Evolutionary conservation across 2,797 vertebrate genomes (phyloP), one percentile per base, ranked within the genome.

Genomic region (Macroramphosus scolopax): DNA sequence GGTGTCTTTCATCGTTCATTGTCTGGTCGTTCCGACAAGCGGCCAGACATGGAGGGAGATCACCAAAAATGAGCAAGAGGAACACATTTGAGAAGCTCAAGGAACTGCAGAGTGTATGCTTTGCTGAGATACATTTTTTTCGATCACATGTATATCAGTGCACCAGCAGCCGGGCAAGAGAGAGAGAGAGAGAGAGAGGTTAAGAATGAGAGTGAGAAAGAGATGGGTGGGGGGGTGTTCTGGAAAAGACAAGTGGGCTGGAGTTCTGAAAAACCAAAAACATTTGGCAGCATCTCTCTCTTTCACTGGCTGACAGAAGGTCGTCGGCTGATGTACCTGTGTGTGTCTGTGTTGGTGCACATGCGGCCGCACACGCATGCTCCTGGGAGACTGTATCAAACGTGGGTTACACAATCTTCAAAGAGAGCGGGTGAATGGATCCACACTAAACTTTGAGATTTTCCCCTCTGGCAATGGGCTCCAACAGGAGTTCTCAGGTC

Each of bases 221-320:
- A 39, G 25, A 37, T n/a, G 29, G 25, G 32, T 40, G 41, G 35
- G 40, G 57, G 13, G 56, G 31, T 32, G 63, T 70, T 74, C 72
- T 86, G 81, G 77, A 85, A 85, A 81, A 78, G 72, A 75, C 52
- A n/a, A 68, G 70, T 11, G 51, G 61, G 54, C 64, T 55, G 24
- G 41, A 77, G 57, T 45, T 76, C 67, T 75, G 55, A 66, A 67
- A 65, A 79, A 70, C 73, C 65, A 75, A 44, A 85, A 86, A 74
- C 69, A 71, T 72, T 85, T 86, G 81, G 77, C 75, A 74, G 57
- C 72, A 63, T 77, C 67, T 14, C 30, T 62, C n/a, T 62, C 20
- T 64, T 77, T 80, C 31, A 40, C 61, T 82, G 75, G 75, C 68
- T 68, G 46, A 56, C 10, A 17, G 58, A 62, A 40, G 58, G 41